Evolutionary conservation across 2,797 vertebrate species (phyloP).

Genomic region (Melanotaenia parkinsoni): DNA sequence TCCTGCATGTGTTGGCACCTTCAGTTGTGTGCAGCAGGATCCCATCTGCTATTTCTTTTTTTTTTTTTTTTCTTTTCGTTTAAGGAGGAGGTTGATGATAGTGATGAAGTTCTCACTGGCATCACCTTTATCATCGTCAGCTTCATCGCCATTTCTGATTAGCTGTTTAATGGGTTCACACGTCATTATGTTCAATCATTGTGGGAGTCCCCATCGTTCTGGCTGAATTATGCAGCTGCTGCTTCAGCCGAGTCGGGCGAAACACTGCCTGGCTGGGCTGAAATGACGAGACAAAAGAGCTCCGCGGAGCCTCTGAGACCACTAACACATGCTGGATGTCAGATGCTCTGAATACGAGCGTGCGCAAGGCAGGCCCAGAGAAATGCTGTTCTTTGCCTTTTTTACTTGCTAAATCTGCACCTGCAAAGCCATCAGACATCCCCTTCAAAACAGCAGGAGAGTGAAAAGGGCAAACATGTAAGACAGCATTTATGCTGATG

Average conservation of each 20-base stretch:
- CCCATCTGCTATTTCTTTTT: background rate
- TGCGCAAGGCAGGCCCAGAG: background rate
- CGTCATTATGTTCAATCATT: constrained; percentile 75
- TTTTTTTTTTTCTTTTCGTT: background rate
- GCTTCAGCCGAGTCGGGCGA: constrained; percentile 1
- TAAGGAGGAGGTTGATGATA: constrained; percentile 26
- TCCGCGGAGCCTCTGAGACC: background rate
- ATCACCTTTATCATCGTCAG: constrained; percentile 65
- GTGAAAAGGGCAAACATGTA: background rate
- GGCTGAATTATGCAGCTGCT: constrained; percentile 48
- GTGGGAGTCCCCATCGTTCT: constrained; percentile 41
- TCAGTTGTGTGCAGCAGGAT: constrained; percentile 6
- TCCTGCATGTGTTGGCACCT: background rate
- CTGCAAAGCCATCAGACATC: background rate
- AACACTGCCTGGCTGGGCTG: background rate
- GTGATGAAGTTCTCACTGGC: constrained; percentile 35
- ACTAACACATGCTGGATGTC: constrained; percentile 9
- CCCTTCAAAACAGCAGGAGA: constrained; percentile 1
- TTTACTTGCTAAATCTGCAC: background rate
- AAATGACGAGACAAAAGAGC: constrained; percentile 25
- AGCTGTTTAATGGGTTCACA: constrained; percentile 73
- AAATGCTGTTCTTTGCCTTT: background rate
- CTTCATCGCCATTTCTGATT: constrained; percentile 67
- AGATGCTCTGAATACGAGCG: background rate
- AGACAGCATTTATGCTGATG: background rate